These are phyloP conservation scores for Chaetogeoica ovagalla DNA, from an alignment of 2,888 invertebrate genomes.

Conservation along the genomic window DNA sequence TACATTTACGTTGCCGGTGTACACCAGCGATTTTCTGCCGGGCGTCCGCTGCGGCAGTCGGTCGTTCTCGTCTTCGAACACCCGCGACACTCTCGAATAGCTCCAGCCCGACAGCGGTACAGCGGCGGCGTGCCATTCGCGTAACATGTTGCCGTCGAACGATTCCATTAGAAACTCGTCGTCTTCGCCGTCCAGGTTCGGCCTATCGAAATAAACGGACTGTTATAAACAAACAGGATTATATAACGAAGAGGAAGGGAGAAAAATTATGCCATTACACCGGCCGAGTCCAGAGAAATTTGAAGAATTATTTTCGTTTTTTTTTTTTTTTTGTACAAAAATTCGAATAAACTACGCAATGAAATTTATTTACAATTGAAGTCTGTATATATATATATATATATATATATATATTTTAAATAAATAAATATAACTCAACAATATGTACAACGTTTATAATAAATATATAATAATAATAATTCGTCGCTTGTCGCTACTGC, in stretches of 20 bases:
- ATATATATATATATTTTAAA: background rate
- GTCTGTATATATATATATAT: slow-evolving; percentile 1
- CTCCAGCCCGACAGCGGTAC: slow-evolving; percentile 20
- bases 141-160: slow-evolving; percentile 15
- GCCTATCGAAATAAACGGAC: background rate
- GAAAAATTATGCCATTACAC: too few relatives aligned
- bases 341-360: background rate
- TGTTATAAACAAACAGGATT: too few relatives aligned
- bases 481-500: background rate
- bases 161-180: slow-evolving; percentile 28
- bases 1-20: slow-evolving; percentile 36
- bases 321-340: too few relatives aligned
- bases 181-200: background rate
- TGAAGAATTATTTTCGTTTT: slow-evolving; percentile 35
- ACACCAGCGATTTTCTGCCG: slow-evolving; percentile 8
- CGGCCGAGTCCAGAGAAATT: background rate
- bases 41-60: background rate
- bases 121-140: slow-evolving; percentile 16
- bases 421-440: too few relatives aligned
- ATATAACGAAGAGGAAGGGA: too few relatives aligned
- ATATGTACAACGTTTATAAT: background rate
- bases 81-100: slow-evolving; percentile 22
- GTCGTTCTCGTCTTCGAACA: slow-evolving; percentile 10
- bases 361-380: slow-evolving; percentile 21
- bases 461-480: slow-evolving; percentile 6